Percentiles rank a stretch among this genome's conserved stretches.
phyloP scores from a whole-genome alignment of 2,888 invertebrate genomes.

The Busseola fusca region DNA sequence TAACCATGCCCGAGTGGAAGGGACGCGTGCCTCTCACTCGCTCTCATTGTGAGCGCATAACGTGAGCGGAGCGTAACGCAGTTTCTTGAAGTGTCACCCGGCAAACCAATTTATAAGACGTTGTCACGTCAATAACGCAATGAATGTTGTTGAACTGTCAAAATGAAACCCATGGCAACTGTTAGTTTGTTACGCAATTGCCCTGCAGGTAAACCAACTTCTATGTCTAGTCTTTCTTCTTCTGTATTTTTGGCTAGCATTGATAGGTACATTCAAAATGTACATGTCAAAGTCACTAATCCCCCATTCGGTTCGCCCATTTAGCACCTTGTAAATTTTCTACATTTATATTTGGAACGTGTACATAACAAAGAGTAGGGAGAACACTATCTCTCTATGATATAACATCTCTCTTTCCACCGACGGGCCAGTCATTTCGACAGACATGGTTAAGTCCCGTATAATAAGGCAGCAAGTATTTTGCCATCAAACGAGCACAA shows the following conservation, averaged over 20 bases:
- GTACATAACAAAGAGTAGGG: not conserved
- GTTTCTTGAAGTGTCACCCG: too few species aligned
- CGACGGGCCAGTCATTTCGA: not conserved
- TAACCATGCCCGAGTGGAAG: too few species aligned
- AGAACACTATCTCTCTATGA: not conserved
- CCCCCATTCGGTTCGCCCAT: not conserved
- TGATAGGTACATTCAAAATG: not conserved
- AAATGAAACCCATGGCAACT: too few species aligned
- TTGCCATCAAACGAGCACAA: not conserved
- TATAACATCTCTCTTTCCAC: not conserved
- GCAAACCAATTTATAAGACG: too few species aligned
- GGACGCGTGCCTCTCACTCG: too few species aligned
- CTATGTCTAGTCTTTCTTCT: not conserved
- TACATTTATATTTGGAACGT: not conserved
- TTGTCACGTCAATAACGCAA: too few species aligned
- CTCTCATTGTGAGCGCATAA: too few species aligned
- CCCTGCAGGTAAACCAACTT: too few species aligned
- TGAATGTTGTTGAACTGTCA: too few species aligned
- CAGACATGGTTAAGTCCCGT: not conserved
- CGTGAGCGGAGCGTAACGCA: too few species aligned
- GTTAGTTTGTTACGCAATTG: too few species aligned
- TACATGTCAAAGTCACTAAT: not conserved
- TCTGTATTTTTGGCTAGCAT: not conserved
- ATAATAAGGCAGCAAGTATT: not conserved
- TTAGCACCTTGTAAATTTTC: not conserved